phyloP scores from a whole-genome alignment of 37 sponge, comb jelly and placozoan species.

The Amphimedon queenslandica region DNA sequence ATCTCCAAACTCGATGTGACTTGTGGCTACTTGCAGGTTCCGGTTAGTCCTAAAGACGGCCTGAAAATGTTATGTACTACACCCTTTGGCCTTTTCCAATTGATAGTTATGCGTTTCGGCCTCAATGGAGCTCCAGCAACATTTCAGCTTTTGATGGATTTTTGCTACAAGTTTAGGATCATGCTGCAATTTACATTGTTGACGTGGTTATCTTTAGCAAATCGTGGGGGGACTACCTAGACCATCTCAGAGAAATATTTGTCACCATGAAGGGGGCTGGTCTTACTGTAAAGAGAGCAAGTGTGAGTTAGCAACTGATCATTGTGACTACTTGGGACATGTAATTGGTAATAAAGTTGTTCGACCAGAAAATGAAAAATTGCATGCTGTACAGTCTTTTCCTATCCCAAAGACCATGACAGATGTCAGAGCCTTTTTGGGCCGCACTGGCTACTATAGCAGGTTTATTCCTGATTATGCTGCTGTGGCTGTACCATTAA shows the following conservation, averaged over 20 bases:
- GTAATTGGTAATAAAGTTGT: constrained; percentile 34
- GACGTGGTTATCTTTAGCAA: constrained; percentile 41
- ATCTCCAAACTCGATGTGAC: too few relatives aligned
- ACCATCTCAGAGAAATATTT: constrained; percentile 20
- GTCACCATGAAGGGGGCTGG: constrained; percentile 21
- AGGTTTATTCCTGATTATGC: constrained; percentile 44
- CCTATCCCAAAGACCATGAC: constrained; percentile 34
- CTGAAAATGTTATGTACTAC: too few relatives aligned
- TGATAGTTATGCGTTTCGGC: constrained; percentile 1
- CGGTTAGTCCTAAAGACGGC: too few relatives aligned
- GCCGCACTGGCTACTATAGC: constrained; percentile 46
- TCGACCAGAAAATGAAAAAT: constrained; percentile 15
- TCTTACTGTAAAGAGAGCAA: constrained; percentile 42
- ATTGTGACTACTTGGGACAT: constrained; percentile 49
- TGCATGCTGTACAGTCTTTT: constrained; percentile 16
- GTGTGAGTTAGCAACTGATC: constrained; percentile 30
- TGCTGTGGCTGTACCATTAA: constrained; percentile 23
- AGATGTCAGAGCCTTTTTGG: constrained; percentile 40
- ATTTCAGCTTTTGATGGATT: not conserved
- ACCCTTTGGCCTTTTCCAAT: constrained; percentile 6
- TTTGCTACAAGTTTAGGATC: not conserved
- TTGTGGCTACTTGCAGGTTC: too few relatives aligned
- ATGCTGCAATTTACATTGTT: constrained; percentile 45
- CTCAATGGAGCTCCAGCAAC: not conserved
- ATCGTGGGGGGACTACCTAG: constrained; percentile 47